Conservation (phyloP, 2,797 vertebrate genomes). For the Danionella dracula region DNA sequence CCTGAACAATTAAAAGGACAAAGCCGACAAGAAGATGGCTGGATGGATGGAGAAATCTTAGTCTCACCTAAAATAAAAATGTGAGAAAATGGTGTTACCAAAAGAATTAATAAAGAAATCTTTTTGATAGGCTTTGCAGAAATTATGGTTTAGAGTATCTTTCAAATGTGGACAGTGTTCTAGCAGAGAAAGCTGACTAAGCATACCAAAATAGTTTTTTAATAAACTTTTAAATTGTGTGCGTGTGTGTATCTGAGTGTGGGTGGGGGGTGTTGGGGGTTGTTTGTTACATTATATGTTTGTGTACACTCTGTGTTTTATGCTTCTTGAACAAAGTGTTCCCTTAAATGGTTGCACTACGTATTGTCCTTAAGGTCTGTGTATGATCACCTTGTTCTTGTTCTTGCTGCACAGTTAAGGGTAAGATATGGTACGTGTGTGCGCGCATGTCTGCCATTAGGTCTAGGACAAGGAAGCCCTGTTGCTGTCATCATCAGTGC, state of each 20-base stretch:
- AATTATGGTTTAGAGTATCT: not conserved
- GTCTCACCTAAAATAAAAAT: too few species aligned
- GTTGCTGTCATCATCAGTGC: not conserved
- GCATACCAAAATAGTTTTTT: conserved; percentile 10
- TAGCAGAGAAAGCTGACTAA: not conserved
- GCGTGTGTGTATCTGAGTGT: not conserved
- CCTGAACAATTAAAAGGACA: too few species aligned
- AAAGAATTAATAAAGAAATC: not conserved
- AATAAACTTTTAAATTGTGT: not conserved
- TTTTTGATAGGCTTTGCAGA: not conserved
- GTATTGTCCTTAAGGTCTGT: not conserved
- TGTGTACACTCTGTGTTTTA: not conserved
- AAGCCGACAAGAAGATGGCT: too few species aligned
- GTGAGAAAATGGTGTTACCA: too few species aligned
- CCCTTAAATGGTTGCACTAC: not conserved
- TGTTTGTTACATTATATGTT: not conserved
- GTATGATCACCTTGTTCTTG: not conserved
- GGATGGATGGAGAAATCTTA: too few species aligned
- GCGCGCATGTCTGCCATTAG: too few species aligned
- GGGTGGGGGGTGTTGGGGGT: too few species aligned
- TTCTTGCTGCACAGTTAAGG: not conserved
- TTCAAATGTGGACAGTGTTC: not conserved
- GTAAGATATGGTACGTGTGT: not conserved
- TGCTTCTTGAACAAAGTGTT: not conserved
- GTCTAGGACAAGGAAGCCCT: not conserved